Base-by-base conservation (phyloP, 2,888 invertebrate species). In the Lochmaea capreae region DNA sequence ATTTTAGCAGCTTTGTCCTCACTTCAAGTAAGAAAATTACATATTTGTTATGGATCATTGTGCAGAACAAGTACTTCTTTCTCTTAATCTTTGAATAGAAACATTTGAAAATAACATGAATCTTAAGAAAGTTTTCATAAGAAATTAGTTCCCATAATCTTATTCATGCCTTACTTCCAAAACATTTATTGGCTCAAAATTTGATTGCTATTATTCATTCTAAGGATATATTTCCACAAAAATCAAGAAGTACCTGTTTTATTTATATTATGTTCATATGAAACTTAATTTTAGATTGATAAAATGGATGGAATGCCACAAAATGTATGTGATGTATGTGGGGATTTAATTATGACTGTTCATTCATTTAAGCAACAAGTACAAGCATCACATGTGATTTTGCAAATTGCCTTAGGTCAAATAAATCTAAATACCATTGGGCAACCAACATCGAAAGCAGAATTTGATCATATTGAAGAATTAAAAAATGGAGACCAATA, bases 331-430 rank as follows among this genome's bases (percentile, higher is more conserved):
- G n/a, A 18, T 26, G 14, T 42, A n/a, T 67, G 67, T 67, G 43
- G 57, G n/a, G 57, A 54, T 58, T 57, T 67, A 26, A 18, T 67
- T 10, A 67, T 14, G 16, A 57, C 57, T 22, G 18, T 67, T 57
- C 42, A 67, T 58, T 57, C 42, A 33, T 67, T 67, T 26, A 67
- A 67, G 43, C 57, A 67, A 43, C 67, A 67, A 67, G 39, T 67
- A 18, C 54, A 67, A 18, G 57, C 67, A 18, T 67, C 67, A 8
- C 67, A 67, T 57, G 67, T 67, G 0, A 67, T 67, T 14, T 67
- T 67, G 14, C 57, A 67, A 42, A 67, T 67, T 57, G 67, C 67
- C 3, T 42, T 67, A 22, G 67, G 67, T 18, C 54, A 67, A 58
- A 52, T 67, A 42, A 67, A 58, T 57, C 12, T 57, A 43, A 67